Evolutionary conservation across 2,113 vertebrate species (phyloP), one percentile per base, ranked within the genome.

Genomic region (Alouatta palliata): DNA sequence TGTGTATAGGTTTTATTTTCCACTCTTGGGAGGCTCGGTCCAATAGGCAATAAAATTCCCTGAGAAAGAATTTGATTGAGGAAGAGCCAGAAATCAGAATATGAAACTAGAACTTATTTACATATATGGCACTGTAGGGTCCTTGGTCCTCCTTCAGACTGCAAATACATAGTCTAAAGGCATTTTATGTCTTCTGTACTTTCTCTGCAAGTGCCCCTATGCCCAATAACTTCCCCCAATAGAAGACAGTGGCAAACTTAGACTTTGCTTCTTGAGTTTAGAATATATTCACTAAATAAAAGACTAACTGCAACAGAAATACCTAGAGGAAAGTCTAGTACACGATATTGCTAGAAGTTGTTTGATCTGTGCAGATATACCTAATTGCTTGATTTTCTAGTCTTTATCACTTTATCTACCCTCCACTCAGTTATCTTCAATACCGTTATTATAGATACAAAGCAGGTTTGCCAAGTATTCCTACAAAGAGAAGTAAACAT

Each of bases 1-100:
- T 87, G 2, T 61, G 49, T 73, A 23, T 80, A 75, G 37, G 54
- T 52, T 76, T 95, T 80, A 71, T 82, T 94, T 91, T 77, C 56
- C 12, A 54, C 5, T 30, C 19, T 76, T 94, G 23, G 79, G 49
- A 96, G 32, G 8, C 40, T 83, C 45, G 86, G 21, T 58, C 64
- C 27, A 83, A 73, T 8, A 90, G 49, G 37, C 56, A 87, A 56
- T 45, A 81, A 75, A 88, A 82, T 82, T 79, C 54, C 13, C 11
- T 79, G 81, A 94, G 76, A 84, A 84, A 81, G n/a, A 11, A 86
- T 49, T 56, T 75, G 45, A 84, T 77, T 79, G 52, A 61, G 8
- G 45, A 95, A 97, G 71, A 90, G 71, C 43, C 52, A 68, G 56
- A 95, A 87, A 71, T 93, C 87, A 83, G 25, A 94, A 30, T 61